Evolutionary conservation across 2,113 vertebrate species (phyloP).

Genomic region (Nothoprocta pentlandii): DNA sequence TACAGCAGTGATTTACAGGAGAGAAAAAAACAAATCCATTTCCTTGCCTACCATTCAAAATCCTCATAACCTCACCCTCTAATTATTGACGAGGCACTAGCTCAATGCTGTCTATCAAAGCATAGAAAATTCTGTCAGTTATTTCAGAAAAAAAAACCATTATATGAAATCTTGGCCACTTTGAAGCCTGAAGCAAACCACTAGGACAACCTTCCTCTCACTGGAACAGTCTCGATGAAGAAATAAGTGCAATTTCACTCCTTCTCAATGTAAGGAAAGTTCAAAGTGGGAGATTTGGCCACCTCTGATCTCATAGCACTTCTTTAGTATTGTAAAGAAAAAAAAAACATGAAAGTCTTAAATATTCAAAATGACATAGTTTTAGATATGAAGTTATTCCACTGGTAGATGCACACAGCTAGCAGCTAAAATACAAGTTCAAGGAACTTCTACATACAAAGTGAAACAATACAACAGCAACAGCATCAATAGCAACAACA

Average conservation of each 20-base stretch:
- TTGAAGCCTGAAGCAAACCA: not conserved
- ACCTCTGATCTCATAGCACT: not conserved
- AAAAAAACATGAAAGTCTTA: not conserved
- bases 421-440: not conserved
- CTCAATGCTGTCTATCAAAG: not conserved
- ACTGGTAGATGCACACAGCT: not conserved
- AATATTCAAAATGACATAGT: not conserved
- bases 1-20: not conserved
- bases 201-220: not conserved
- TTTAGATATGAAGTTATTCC: not conserved
- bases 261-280: not conserved
- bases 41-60: not conserved
- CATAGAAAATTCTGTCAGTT: not conserved
- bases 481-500: not conserved
- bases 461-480: not conserved
- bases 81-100: not conserved
- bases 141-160: not conserved
- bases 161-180: not conserved
- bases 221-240: not conserved
- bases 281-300: not conserved
- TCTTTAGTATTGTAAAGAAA: not conserved
- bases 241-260: not conserved
- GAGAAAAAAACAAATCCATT: not conserved
- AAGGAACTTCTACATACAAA: not conserved
- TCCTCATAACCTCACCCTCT: not conserved